A percentile compares a stretch with the other conserved stretches of the same genome.
Conservation (phyloP, 2,888 invertebrate species). For the Amiota mariae region DNA sequence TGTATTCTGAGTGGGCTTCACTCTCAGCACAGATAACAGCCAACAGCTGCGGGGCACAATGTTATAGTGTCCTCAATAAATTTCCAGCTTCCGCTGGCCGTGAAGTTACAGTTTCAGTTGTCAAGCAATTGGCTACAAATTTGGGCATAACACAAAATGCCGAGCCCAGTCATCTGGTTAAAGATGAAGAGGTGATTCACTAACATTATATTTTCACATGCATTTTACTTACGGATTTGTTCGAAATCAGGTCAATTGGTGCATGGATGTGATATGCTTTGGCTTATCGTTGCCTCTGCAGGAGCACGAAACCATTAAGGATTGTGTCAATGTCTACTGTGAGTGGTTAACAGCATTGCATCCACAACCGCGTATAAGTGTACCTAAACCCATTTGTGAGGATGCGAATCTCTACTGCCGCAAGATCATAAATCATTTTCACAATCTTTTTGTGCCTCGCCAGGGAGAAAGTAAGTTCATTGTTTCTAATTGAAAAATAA, state of each 20-base stretch:
- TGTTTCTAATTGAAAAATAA: background rate
- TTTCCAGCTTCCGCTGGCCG: constrained; percentile 77
- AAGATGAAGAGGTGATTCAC: constrained; percentile 84
- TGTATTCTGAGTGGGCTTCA: constrained; percentile 78
- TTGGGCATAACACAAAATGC: constrained; percentile 84
- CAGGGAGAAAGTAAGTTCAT: constrained; percentile 90
- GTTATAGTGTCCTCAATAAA: constrained; percentile 77
- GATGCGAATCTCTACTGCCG: constrained; percentile 93
- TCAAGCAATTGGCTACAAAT: constrained; percentile 77
- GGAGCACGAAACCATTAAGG: constrained; percentile 95
- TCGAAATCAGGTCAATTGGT: constrained; percentile 84
- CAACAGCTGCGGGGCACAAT: constrained; percentile 74
- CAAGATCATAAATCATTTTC: constrained; percentile 92
- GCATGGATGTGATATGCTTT: constrained; percentile 90
- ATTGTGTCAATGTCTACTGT: constrained; percentile 97
- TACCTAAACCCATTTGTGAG: constrained; percentile 90
- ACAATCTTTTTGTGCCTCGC: constrained; percentile 94
- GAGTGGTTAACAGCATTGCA: constrained; percentile 95
- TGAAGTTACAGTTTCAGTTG: constrained; percentile 78
- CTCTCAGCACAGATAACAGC: constrained; percentile 73
- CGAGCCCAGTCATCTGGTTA: constrained; percentile 87
- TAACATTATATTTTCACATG: background rate
- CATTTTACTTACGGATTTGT: background rate
- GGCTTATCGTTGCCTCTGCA: constrained; percentile 91
- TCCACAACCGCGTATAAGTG: constrained; percentile 87